Evolutionary conservation across 1,140 invertebrate genomes (phyloP).

Genomic region (Diploscapter pachys): DNA sequence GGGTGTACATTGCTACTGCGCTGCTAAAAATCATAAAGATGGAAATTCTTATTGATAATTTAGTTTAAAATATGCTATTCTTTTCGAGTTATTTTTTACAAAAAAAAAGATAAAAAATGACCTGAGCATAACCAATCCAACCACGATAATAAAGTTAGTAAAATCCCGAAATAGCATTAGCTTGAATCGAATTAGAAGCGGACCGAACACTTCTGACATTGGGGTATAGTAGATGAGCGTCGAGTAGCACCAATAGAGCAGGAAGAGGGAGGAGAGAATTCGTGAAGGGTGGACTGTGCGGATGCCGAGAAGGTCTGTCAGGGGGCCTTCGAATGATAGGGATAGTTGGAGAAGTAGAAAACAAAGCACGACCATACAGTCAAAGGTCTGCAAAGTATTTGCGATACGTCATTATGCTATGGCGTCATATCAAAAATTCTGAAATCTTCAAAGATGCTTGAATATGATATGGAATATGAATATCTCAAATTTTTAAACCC

Average conservation of each 20-base stretch:
- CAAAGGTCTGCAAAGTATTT: slow-evolving; percentile 24
- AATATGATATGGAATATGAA: too few species aligned
- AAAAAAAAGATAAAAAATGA: not conserved
- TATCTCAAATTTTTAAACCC: too few species aligned
- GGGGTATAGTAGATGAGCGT: slow-evolving; percentile 55
- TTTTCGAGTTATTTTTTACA: too few species aligned
- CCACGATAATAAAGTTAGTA: slow-evolving; percentile 50
- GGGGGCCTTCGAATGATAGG: too few species aligned
- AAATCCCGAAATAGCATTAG: slow-evolving; percentile 54
- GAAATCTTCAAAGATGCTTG: too few species aligned
- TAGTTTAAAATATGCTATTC: too few species aligned
- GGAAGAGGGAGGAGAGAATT: slow-evolving; percentile 45
- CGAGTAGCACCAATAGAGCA: slow-evolving; percentile 53
- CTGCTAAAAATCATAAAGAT: slow-evolving; percentile 30
- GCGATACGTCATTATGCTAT: not conserved
- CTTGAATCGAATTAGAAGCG: slow-evolving; percentile 52
- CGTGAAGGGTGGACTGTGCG: slow-evolving; percentile 34
- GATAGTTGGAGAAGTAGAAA: slow-evolving; percentile 27
- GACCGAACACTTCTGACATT: slow-evolving; percentile 48
- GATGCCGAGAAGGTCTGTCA: slow-evolving; percentile 1
- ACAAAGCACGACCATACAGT: slow-evolving; percentile 15
- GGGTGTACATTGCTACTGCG: slow-evolving; percentile 50
- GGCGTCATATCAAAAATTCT: too few species aligned
- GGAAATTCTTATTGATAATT: too few species aligned
- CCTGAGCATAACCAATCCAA: slow-evolving; percentile 47